phyloP scores from a whole-genome alignment of 1,140 invertebrate genomes.

The Drosophila arawakana region DNA sequence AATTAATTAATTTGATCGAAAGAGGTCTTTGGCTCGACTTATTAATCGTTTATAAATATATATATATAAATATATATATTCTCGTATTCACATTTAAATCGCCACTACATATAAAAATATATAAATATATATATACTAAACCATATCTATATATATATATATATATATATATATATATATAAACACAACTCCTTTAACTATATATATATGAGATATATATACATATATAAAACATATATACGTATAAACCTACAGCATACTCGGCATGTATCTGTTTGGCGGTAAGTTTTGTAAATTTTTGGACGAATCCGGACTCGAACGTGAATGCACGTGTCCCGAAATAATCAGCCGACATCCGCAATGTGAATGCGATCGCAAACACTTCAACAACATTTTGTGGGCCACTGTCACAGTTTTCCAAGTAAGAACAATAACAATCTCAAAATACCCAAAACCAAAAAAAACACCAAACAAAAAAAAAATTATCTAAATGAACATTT shows the following conservation, averaged over 20 bases:
- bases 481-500: slow-evolving; percentile 11
- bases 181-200: slow-evolving; percentile 29
- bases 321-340: slow-evolving; percentile 96
- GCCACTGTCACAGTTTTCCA: slow-evolving; percentile 98
- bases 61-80: slow-evolving; percentile 16
- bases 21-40: slow-evolving; percentile 30
- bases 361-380: slow-evolving; percentile 97
- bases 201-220: slow-evolving; percentile 50
- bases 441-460: slow-evolving; percentile 40
- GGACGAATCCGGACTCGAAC: slow-evolving; percentile 93
- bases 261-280: slow-evolving; percentile 99
- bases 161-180: slow-evolving; percentile 23
- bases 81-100: slow-evolving; percentile 30
- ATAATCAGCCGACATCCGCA: slow-evolving; percentile 92
- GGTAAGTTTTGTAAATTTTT: slow-evolving; percentile 99
- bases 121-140: slow-evolving; percentile 48
- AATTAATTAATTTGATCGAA: slow-evolving; percentile 11
- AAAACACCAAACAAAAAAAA: slow-evolving; percentile 19
- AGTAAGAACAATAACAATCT: slow-evolving; percentile 88
- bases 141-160: slow-evolving; percentile 42
- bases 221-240: slow-evolving; percentile 76
- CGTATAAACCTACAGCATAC: slow-evolving; percentile 90
- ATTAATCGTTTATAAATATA: slow-evolving; percentile 47
- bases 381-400: slow-evolving; percentile 98
- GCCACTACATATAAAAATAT: slow-evolving; percentile 40